Evolutionary conservation across 2,888 invertebrate species (phyloP).

Genomic region (Ophraella communa): DNA sequence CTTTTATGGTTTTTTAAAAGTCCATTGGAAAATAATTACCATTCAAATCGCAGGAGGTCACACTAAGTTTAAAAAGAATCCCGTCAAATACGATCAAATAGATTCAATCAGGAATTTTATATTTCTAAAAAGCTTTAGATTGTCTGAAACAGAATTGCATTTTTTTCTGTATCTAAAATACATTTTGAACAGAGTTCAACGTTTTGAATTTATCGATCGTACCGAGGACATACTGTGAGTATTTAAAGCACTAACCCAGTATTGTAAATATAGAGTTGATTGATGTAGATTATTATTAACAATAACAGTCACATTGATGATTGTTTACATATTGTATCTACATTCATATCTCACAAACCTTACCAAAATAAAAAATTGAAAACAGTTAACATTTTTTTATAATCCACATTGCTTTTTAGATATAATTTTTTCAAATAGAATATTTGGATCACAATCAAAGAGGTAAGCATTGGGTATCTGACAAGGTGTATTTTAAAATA

Average conservation of each 20-base stretch:
- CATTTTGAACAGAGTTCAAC: too few species aligned
- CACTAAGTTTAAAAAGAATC: background rate
- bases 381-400: too few species aligned
- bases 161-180: too few species aligned
- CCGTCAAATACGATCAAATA: background rate
- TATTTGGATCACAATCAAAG: too few species aligned
- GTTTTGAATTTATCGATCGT: background rate
- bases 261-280: constrained; percentile 46
- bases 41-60: background rate
- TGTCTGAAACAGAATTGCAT: background rate
- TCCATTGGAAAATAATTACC: too few species aligned
- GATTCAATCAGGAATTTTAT: background rate
- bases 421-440: too few species aligned
- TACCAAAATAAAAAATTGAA: background rate
- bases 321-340: constrained; percentile 38
- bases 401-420: background rate
- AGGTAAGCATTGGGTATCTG: too few species aligned
- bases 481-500: too few species aligned
- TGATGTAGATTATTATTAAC: constrained; percentile 43
- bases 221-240: too few species aligned
- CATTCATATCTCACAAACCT: constrained; percentile 19
- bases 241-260: constrained; percentile 31
- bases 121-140: too few species aligned
- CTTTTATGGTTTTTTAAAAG: too few species aligned
- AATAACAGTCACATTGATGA: constrained; percentile 41